Percentiles rank a stretch among this genome's conserved stretches.
Conservation (phyloP, 2,888 invertebrate species). For the Exocentrus adspersus region DNA sequence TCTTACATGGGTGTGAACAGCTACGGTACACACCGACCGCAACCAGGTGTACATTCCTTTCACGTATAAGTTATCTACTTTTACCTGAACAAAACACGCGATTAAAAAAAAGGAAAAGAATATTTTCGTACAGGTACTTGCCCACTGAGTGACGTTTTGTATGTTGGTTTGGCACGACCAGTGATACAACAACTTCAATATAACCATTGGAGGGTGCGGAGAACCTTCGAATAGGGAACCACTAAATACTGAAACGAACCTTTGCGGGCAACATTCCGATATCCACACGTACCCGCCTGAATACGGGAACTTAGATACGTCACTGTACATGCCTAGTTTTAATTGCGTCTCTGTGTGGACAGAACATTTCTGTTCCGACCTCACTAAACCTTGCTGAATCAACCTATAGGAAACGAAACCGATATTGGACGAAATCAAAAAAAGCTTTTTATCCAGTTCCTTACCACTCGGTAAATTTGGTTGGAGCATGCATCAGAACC, state of each 20-base stretch:
- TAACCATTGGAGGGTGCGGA: constrained; percentile 83
- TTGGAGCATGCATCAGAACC: constrained; percentile 82
- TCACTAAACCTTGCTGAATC: constrained; percentile 84
- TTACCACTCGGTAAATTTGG: constrained; percentile 88
- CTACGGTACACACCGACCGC: constrained; percentile 81
- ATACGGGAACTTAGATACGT: constrained; percentile 84
- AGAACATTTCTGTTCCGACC: constrained; percentile 81
- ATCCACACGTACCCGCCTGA: constrained; percentile 94
- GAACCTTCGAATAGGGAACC: constrained; percentile 89
- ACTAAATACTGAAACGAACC: constrained; percentile 87
- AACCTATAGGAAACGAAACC: too few species aligned
- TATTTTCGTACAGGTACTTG: constrained; percentile 64
- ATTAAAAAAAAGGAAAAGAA: too few species aligned
- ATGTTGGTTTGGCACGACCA: constrained; percentile 93
- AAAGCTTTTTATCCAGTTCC: too few species aligned
- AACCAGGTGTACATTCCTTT: constrained; percentile 77
- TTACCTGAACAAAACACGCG: constrained; percentile 58
- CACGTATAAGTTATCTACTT: constrained; percentile 76
- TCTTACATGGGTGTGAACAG: constrained; percentile 80
- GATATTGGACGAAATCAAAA: too few species aligned
- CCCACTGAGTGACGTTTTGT: constrained; percentile 90
- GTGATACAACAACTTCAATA: constrained; percentile 87
- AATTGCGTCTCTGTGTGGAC: constrained; percentile 75
- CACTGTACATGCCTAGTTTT: constrained; percentile 87
- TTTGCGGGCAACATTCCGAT: constrained; percentile 85